Evolutionary conservation across 2,113 vertebrate genomes (phyloP).

Genomic region (Perca fluviatilis): DNA sequence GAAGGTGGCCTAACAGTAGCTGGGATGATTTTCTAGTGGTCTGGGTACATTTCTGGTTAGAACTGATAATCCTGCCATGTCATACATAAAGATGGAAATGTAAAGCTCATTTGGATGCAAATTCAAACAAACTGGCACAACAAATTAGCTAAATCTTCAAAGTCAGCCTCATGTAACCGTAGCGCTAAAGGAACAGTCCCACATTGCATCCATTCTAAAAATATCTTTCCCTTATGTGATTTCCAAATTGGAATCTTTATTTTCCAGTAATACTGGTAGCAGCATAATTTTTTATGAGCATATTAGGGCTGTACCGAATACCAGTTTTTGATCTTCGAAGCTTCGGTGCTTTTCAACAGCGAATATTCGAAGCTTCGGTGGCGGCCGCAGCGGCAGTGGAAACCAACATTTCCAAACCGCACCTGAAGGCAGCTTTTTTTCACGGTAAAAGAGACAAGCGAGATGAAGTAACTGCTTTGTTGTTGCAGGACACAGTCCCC

Average conservation of each 20-base stretch:
- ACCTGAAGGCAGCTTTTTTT: no score
- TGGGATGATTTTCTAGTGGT: constrained; percentile 22
- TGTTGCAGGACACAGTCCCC: no score
- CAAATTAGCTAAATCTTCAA: constrained; percentile 45
- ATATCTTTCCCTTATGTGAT: not conserved
- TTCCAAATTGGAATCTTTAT: not conserved
- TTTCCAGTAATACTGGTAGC: not conserved
- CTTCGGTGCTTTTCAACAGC: no score
- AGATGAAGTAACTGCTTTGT: no score
- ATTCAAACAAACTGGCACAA: constrained; percentile 47
- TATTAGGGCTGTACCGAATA: no score
- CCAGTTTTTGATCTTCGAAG: no score
- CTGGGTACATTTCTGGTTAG: constrained; percentile 28
- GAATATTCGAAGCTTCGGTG: no score
- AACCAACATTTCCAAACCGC: no score
- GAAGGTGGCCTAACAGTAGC: constrained; percentile 11
- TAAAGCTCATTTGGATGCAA: constrained; percentile 55
- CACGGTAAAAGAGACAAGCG: no score
- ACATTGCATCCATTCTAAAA: constrained; percentile 18
- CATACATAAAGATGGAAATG: constrained; percentile 16
- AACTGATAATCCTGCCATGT: constrained; percentile 17
- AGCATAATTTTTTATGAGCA: constrained; percentile 2
- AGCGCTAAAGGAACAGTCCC: constrained; percentile 32
- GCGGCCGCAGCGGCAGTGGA: no score
- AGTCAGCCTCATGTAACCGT: constrained; percentile 26